Base-by-base conservation (phyloP, 2,888 invertebrate species). In the Athetis lepigone region DNA sequence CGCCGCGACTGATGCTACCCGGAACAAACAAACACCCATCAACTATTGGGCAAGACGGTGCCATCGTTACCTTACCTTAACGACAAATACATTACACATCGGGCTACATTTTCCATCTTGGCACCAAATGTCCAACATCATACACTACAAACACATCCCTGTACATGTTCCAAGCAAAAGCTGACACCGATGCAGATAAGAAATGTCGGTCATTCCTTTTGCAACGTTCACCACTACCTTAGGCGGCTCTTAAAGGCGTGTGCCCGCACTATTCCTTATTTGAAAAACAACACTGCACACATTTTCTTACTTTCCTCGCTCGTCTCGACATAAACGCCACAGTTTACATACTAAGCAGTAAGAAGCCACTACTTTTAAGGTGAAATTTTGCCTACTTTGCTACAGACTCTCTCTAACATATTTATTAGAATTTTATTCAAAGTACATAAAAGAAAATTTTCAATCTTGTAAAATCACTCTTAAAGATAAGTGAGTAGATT, bases 201-300 rank as follows among this genome's bases (percentile, higher is more conserved):
- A 77, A 64, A 85, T 81, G 80, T 83, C 81, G 83, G 85, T 75
- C 85, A 82, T 79, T 79, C 80, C 81, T 77, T 80, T 77, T 75
- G 52, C 66, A 66, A 64, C 27, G 55, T 52, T 59, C 52, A 63
- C 64, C 58, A 39, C 56, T 57, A 68, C 66, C 19, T 79, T 73
- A 68, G 63, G 74, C 76, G 57, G 57, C 58, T 55, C 57, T 76
- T 77, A 83, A 79, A 80, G 68, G 66, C 58, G 57, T 71, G 72
- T 73, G 61, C 67, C 65, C 72, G 64, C 73, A 72, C 75, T 61
- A 75, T 79, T 82, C 84, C 85, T 82, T 83, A 82, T 85, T 84
- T 83, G 80, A 71, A 73, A 85, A 85, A 77, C 80, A 76, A 72
- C 67, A 56, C 68, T 18, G 58, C 58, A 75, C 77, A 75, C 77